Evolutionary conservation across 1,140 invertebrate genomes (phyloP).

Genomic region (Diuraphis noxia): DNA sequence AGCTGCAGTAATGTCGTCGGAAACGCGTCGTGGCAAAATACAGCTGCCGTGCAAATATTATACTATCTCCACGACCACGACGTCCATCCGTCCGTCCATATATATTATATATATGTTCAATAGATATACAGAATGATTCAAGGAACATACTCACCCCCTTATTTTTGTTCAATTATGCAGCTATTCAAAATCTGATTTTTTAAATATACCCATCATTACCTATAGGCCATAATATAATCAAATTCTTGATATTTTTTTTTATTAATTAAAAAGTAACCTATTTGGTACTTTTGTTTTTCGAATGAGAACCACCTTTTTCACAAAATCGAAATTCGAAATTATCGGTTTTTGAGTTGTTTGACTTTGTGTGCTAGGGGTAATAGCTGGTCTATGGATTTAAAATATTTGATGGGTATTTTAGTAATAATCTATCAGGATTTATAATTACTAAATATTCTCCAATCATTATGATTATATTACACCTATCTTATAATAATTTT

Average conservation of each 20-base stretch:
- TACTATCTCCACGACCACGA: neutral
- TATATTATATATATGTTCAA: neutral
- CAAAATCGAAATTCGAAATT: too few relatives aligned
- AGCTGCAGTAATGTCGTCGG: neutral
- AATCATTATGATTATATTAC: too few relatives aligned
- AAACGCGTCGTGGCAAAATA: neutral
- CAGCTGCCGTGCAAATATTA: conserved; percentile 32
- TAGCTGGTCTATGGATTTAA: too few relatives aligned
- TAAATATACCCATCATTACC: too few relatives aligned
- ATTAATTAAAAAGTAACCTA: neutral
- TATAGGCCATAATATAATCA: neutral
- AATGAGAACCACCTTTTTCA: neutral
- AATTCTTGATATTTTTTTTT: neutral
- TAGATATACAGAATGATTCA: neutral
- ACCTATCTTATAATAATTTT: too few relatives aligned
- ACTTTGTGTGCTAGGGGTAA: too few relatives aligned
- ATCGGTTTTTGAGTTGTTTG: too few relatives aligned
- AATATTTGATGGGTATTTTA: too few relatives aligned
- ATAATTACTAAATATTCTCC: too few relatives aligned
- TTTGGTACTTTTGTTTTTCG: neutral
- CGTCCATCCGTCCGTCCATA: neutral
- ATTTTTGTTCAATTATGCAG: neutral
- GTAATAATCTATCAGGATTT: too few relatives aligned
- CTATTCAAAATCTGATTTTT: neutral
- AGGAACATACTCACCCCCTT: neutral